These are phyloP conservation scores for Drosophila subpulchrella DNA, from an alignment of 1,140 invertebrate genomes.

Conservation along the genomic window DNA sequence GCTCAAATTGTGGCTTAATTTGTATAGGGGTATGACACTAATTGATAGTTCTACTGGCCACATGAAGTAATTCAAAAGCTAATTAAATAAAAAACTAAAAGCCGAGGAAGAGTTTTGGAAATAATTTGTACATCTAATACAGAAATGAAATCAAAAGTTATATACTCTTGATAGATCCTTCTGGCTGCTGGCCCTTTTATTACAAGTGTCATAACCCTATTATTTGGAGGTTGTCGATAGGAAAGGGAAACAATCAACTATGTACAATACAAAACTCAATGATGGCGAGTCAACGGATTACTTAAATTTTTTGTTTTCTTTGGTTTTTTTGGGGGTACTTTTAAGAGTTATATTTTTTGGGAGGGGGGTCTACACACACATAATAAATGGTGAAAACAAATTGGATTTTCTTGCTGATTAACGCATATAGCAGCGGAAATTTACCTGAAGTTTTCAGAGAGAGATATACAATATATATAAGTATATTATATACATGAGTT, in stretches of 20 bases:
- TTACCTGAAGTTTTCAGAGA: conserved; percentile 67
- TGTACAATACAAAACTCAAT: conserved; percentile 33
- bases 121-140: not conserved
- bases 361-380: conserved; percentile 39
- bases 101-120: not conserved
- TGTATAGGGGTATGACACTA: conserved; percentile 24
- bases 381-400: conserved; percentile 47
- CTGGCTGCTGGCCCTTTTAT: too few relatives aligned
- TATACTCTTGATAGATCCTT: too few relatives aligned
- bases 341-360: not conserved
- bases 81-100: not conserved
- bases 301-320: conserved; percentile 9
- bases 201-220: conserved; percentile 20
- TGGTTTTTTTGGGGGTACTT: conserved; percentile 9
- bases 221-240: not conserved
- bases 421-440: conserved; percentile 62
- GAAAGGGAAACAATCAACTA: conserved; percentile 12
- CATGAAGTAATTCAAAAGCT: not conserved
- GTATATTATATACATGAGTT: conserved; percentile 26
- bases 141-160: not conserved
- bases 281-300: conserved; percentile 34
- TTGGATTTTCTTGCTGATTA: conserved; percentile 55
- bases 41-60: not conserved
- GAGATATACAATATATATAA: conserved; percentile 30
- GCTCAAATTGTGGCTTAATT: not conserved